Base-by-base conservation (phyloP, 2,888 invertebrate species). In the Drosophila paramelanica region DNA sequence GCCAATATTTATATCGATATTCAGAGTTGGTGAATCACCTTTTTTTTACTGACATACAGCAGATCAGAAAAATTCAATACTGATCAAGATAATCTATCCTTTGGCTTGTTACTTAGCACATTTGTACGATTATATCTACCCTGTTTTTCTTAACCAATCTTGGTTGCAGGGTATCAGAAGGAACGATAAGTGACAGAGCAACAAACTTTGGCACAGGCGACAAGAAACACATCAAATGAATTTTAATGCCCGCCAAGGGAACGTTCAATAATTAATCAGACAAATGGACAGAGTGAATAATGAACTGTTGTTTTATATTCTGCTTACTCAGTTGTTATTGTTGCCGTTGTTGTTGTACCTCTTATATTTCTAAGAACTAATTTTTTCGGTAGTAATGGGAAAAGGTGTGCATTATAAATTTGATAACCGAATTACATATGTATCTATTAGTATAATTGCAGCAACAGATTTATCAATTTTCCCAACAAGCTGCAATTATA, bases 221-320 rank as follows among this genome's bases (percentile, higher is more conserved):
- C 81, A 81, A 85, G 69, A 79, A 85, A 81, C 67, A 64, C 75
- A 85, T 80, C 71, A 78, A 85, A 81, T 81, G 82, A 80, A 85
- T 80, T 85, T 80, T 80, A 85, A 85, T 78, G 79, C 67, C 59
- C 71, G 61, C 74, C 79, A 46, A 47, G 79, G 81, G 85, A 84
- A 55, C 47, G 60, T 59, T 80, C 59, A 81, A 80, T 80, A 80
- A 80, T 80, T 80, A 80, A 80, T 80, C 71, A 78, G 74, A 49
- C 67, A 78, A 84, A 77, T 80, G 81, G 74, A 66, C 70, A 57
- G 31, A 50, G 49, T 59, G 41, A 46, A 52, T 42, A 27, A 60
- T 55, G 45, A 62, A 59, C 49, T 64, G 45, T 50, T 58, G 14
- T 49, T 50, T 53, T 39, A 31, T 31, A 36, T 49, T 45, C 25